A percentile compares a stretch with the other conserved stretches of the same genome.
phyloP scores from a whole-genome alignment of 1,140 invertebrate genomes.

The Drosophila ohnishii region DNA sequence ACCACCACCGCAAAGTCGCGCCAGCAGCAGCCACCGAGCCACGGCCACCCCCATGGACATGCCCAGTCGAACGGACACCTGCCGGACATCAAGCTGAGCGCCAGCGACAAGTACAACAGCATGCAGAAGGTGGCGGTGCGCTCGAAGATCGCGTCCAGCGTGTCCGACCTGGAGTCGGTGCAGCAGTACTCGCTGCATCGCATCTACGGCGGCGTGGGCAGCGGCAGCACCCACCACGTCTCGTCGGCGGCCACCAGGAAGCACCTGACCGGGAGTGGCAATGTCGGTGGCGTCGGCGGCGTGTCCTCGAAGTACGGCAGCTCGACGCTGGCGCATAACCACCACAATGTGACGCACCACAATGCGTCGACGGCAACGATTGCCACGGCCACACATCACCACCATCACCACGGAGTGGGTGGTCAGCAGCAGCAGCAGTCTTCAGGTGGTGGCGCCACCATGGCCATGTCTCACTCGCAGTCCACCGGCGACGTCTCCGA shows the following conservation, averaged over 20 bases:
- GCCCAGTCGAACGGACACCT: constrained; percentile 76
- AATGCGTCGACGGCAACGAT: constrained; percentile 76
- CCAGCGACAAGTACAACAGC: constrained; percentile 81
- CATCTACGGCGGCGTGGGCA: constrained; percentile 69
- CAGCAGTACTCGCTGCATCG: constrained; percentile 81
- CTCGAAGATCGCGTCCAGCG: constrained; percentile 80
- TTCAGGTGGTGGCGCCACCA: constrained; percentile 12
- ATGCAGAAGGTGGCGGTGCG: constrained; percentile 82
- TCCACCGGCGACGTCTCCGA: constrained; percentile 85
- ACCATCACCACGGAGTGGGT: constrained; percentile 59
- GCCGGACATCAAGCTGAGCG: constrained; percentile 80
- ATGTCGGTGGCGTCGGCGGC: constrained; percentile 9
- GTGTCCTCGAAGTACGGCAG: constrained; percentile 63
- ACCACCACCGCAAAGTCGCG: constrained; percentile 62
- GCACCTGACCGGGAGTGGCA: constrained; percentile 60
- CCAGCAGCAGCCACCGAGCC: constrained; percentile 45
- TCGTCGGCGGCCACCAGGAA: constrained; percentile 74
- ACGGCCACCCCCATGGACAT: constrained; percentile 50
- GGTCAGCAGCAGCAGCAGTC: constrained; percentile 26
- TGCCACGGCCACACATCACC: constrained; percentile 64
- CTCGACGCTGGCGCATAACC: constrained; percentile 69
- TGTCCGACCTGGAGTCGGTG: constrained; percentile 80
- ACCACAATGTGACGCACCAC: constrained; percentile 74
- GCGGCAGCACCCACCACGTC: constrained; percentile 69
- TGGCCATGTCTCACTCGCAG: constrained; percentile 85